Conservation (phyloP, 2,113 vertebrate genomes). For the Turdus rufiventris region DNA sequence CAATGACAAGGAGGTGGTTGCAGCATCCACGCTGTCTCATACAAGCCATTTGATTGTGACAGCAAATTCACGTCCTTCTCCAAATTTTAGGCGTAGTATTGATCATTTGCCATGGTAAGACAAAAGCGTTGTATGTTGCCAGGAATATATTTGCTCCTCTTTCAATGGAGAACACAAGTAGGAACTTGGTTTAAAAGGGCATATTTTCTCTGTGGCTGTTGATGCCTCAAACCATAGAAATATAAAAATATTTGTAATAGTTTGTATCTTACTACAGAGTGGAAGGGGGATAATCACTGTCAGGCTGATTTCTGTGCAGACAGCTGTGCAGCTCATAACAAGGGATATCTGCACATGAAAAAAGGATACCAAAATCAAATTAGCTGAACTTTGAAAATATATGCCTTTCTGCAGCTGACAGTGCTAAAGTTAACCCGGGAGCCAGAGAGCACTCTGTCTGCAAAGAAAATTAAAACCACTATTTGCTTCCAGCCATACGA, state of each 20-base stretch:
- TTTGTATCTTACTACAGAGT: neutral
- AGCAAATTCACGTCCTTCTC: neutral
- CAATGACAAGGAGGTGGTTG: neutral
- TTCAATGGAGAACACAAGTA: constrained; percentile 38
- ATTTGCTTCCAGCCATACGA: neutral
- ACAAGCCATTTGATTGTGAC: neutral
- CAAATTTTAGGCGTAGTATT: neutral
- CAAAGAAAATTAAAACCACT: neutral
- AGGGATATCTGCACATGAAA: neutral
- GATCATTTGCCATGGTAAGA: neutral
- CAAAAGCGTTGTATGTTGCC: neutral
- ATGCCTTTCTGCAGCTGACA: constrained; percentile 1
- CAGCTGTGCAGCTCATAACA: neutral
- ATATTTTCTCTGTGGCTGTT: constrained; percentile 51
- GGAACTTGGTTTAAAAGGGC: constrained; percentile 50
- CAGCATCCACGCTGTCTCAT: neutral
- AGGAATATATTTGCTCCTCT: constrained; percentile 34
- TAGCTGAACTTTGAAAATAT: neutral
- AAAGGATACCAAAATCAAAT: neutral
- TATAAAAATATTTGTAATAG: constrained; percentile 58
- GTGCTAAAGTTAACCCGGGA: neutral
- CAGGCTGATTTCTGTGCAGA: neutral
- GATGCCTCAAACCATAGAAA: constrained; percentile 55
- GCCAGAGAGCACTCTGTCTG: neutral
- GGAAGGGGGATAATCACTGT: neutral